Conservation (phyloP, 2,888 invertebrate species). For the Neoascia interrupta region DNA sequence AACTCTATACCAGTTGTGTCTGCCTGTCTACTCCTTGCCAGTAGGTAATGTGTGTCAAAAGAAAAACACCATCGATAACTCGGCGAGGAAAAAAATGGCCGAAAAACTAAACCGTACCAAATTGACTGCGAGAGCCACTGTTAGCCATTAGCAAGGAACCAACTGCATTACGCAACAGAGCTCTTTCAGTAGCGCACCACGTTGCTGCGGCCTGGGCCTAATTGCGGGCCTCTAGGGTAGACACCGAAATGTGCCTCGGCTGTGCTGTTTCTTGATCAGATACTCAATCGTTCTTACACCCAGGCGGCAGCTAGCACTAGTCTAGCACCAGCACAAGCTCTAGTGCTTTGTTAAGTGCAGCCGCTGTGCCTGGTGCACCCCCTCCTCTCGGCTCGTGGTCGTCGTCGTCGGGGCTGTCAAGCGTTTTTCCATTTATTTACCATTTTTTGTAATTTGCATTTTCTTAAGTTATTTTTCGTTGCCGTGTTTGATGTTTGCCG, state of each 20-base stretch:
- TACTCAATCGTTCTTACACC: conserved; percentile 64
- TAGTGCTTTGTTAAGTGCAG: background rate
- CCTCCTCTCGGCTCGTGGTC: conserved; percentile 4
- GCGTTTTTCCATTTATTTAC: conserved; percentile 60
- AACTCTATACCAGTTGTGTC: conserved; percentile 3
- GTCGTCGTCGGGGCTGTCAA: conserved; percentile 38
- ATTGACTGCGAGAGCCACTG: conserved; percentile 11
- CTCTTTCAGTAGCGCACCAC: conserved; percentile 42
- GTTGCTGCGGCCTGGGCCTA: background rate
- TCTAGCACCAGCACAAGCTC: conserved; percentile 7
- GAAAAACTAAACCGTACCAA: conserved; percentile 22
- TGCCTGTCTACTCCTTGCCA: too few relatives aligned
- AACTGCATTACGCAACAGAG: conserved; percentile 44
- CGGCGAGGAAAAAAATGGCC: conserved; percentile 10
- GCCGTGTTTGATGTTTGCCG: conserved; percentile 65
- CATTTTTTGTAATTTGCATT: conserved; percentile 62
- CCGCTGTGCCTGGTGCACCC: conserved; percentile 27
- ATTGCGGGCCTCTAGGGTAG: background rate
- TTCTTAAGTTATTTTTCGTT: conserved; percentile 56
- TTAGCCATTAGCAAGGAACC: conserved; percentile 36
- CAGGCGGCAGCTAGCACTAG: conserved; percentile 34
- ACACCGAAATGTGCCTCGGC: background rate
- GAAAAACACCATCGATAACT: conserved; percentile 35
- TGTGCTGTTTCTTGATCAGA: conserved; percentile 27
- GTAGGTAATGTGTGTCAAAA: background rate